Percentiles rank a stretch among this genome's conserved stretches.
Evolutionary conservation across 2,113 vertebrate species (phyloP).

Genomic region (Xerus inauris): DNA sequence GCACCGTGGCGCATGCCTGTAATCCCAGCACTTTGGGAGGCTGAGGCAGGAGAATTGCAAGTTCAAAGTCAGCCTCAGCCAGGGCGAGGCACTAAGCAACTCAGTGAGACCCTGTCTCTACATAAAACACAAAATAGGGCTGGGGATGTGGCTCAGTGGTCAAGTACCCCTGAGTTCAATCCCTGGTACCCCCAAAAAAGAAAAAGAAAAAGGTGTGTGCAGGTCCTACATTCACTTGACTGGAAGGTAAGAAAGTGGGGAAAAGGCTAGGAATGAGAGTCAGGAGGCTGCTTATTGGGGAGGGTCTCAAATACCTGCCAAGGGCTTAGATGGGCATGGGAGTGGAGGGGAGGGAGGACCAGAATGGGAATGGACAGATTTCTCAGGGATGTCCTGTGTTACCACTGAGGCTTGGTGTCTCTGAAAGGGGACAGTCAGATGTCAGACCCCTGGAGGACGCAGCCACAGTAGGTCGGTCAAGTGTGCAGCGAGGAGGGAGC

Average conservation of each 20-base stretch:
- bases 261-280: background rate
- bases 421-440: background rate
- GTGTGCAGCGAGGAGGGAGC: background rate
- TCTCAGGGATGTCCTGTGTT: background rate
- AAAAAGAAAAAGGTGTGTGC: background rate
- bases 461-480: background rate
- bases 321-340: background rate
- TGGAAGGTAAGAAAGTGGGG: background rate
- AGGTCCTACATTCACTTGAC: background rate
- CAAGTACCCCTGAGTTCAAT: too few species aligned
- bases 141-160: too few species aligned
- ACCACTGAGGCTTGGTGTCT: background rate
- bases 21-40: too few species aligned
- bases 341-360: background rate
- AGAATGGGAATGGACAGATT: background rate
- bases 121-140: too few species aligned
- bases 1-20: too few species aligned
- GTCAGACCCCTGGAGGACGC: conserved; percentile 1
- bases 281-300: background rate
- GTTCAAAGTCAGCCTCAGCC: too few species aligned
- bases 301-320: background rate
- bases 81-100: too few species aligned
- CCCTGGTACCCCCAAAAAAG: too few species aligned
- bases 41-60: too few species aligned
- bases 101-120: too few species aligned